A percentile compares a stretch with the other conserved stretches of the same genome.
phyloP scores from a whole-genome alignment of 1,140 invertebrate genomes.

The Lordiphosa mommai region DNA sequence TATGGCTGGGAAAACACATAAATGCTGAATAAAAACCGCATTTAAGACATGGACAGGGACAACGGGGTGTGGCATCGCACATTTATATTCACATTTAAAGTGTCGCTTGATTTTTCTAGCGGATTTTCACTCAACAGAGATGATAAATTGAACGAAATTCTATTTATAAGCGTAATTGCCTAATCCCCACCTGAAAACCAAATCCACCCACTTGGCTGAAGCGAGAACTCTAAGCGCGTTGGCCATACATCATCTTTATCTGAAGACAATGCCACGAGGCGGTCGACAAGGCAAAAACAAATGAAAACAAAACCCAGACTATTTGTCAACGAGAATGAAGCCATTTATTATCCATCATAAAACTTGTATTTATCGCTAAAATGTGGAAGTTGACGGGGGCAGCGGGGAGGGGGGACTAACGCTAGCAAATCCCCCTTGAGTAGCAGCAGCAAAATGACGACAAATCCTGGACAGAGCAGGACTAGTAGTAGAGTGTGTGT shows the following conservation, averaged over 20 bases:
- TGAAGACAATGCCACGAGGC: constrained; percentile 24
- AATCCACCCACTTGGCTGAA: constrained; percentile 69
- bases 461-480: constrained; percentile 60
- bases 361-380: constrained; percentile 79
- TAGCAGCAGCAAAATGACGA: constrained; percentile 20
- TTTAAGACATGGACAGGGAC: constrained; percentile 37
- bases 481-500: constrained; percentile 39
- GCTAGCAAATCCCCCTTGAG: constrained; percentile 36
- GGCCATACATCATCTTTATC: constrained; percentile 74
- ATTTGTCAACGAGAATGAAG: constrained; percentile 79
- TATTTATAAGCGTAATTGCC: constrained; percentile 76
- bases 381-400: constrained; percentile 15
- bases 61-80: constrained; percentile 6
- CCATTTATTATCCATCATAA: constrained; percentile 80
- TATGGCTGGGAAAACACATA: constrained; percentile 50
- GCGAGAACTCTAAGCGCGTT: constrained; percentile 34
- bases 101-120: constrained; percentile 10
- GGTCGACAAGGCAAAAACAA: constrained; percentile 43
- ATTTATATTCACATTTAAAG: constrained; percentile 1
- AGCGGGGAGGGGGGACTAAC: background rate
- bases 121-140: constrained; percentile 12
- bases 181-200: constrained; percentile 76
- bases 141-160: constrained; percentile 69
- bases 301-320: constrained; percentile 72
- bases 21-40: constrained; percentile 56